phyloP scores from a whole-genome alignment of 2,888 invertebrate species.

The Chrysolina haemoptera region DNA sequence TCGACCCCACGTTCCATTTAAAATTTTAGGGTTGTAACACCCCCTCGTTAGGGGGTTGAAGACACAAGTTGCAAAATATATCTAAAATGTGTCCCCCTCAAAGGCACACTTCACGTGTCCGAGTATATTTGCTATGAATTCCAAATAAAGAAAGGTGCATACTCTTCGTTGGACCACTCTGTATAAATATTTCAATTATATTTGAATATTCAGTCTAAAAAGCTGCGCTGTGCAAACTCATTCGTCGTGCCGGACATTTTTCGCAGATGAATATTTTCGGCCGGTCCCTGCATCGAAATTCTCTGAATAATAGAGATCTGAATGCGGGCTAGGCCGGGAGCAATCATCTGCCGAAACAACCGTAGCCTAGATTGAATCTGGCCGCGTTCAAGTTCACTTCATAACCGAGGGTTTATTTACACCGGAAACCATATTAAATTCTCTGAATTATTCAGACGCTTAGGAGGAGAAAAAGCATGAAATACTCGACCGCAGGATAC shows the following conservation, averaged over 20 bases:
- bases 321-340: not conserved
- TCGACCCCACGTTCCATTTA: too few species aligned
- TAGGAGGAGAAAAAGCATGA: slow-evolving; percentile 4
- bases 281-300: not conserved
- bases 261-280: not conserved
- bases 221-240: not conserved
- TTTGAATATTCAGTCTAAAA: too few species aligned
- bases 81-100: too few species aligned
- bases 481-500: slow-evolving; percentile 15
- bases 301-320: not conserved
- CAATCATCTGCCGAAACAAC: slow-evolving; percentile 9
- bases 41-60: too few species aligned
- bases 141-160: too few species aligned
- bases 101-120: too few species aligned
- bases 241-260: not conserved
- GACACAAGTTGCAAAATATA: too few species aligned
- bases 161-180: too few species aligned
- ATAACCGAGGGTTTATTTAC: not conserved
- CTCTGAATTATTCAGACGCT: slow-evolving; percentile 14
- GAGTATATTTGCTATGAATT: too few species aligned
- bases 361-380: slow-evolving; percentile 9
- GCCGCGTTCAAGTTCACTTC: slow-evolving; percentile 13
- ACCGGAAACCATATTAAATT: slow-evolving; percentile 21
- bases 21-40: too few species aligned
- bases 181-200: too few species aligned